Percentiles rank a stretch among this genome's conserved stretches.
These are phyloP conservation scores for Sebastes taczanowskii DNA, from an alignment of 2,797 vertebrate species.

Conservation along the genomic window DNA sequence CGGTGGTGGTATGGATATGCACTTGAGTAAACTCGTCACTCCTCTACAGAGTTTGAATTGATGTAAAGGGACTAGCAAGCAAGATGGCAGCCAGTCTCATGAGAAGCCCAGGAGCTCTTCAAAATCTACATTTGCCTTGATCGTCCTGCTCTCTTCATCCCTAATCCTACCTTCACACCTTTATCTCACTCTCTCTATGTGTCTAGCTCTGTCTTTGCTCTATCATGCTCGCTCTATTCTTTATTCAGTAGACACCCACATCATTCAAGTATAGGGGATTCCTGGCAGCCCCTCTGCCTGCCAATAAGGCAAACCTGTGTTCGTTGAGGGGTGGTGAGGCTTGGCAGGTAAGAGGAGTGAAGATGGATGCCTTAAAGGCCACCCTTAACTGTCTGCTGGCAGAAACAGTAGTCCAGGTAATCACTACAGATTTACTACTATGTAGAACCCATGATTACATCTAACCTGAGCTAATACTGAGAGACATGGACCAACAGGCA, in stretches of 20 bases:
- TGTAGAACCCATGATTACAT: slow-evolving; percentile 7
- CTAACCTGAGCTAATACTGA: slow-evolving; percentile 23
- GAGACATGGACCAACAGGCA: background rate
- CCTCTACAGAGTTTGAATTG: slow-evolving; percentile 18
- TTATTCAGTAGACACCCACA: slow-evolving; percentile 35
- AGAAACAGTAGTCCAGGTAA: slow-evolving; percentile 33
- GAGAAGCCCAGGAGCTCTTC: slow-evolving; percentile 23
- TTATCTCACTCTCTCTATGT: slow-evolving; percentile 1
- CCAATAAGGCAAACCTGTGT: slow-evolving; percentile 38
- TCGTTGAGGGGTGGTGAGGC: slow-evolving; percentile 34
- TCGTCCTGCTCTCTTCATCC: background rate
- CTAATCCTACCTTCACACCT: background rate
- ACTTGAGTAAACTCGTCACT: background rate
- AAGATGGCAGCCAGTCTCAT: slow-evolving; percentile 25
- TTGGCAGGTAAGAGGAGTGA: slow-evolving; percentile 19
- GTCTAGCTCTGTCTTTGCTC: slow-evolving; percentile 3
- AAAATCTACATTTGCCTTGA: slow-evolving; percentile 40
- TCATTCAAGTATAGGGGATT: slow-evolving; percentile 41
- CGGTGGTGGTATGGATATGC: background rate
- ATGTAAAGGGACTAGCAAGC: slow-evolving; percentile 2
- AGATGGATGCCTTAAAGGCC: slow-evolving; percentile 46
- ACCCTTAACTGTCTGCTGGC: slow-evolving; percentile 5
- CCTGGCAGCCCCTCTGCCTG: slow-evolving; percentile 33
- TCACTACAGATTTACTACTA: background rate
- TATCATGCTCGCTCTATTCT: background rate